These are phyloP conservation scores for Psittacula cyanocephala DNA, from an alignment of 2,113 vertebrate genomes.

Conservation along the genomic window DNA sequence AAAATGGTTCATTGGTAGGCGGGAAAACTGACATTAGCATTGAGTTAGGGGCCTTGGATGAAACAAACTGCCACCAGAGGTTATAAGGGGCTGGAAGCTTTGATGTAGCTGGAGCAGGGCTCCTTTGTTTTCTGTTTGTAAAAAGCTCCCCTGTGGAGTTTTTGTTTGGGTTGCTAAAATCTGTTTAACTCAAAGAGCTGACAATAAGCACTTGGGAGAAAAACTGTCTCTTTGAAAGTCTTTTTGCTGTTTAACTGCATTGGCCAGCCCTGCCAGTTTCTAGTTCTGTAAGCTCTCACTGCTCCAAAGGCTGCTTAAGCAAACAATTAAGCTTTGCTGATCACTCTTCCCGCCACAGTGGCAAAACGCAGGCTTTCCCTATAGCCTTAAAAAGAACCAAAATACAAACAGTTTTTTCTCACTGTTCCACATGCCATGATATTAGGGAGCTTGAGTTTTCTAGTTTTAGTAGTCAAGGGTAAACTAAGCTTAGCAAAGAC, in stretches of 20 bases:
- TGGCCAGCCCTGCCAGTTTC: conserved; percentile 44
- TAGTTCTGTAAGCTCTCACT: neutral
- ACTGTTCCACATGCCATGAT: neutral
- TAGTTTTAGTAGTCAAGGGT: neutral
- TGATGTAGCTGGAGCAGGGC: conserved; percentile 47
- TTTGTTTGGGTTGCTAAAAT: conserved; percentile 65
- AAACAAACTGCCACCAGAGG: conserved; percentile 39
- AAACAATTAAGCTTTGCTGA: conserved; percentile 45
- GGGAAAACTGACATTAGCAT: neutral
- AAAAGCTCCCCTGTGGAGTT: conserved; percentile 47
- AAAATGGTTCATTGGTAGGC: neutral
- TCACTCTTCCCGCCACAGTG: neutral
- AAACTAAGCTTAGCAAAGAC: neutral
- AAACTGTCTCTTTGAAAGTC: conserved; percentile 50
- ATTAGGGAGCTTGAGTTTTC: neutral
- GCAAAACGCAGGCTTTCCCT: neutral
- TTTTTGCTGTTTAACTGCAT: conserved; percentile 23
- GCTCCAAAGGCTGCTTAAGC: conserved; percentile 51
- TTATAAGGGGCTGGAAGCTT: neutral
- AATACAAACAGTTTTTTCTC: neutral
- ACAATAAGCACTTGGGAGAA: conserved; percentile 54
- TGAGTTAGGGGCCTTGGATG: conserved; percentile 2
- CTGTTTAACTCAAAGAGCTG: conserved; percentile 59
- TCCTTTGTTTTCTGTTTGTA: conserved; percentile 58
- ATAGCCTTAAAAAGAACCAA: neutral